Conservation (phyloP, 2,797 vertebrate genomes). For the Cephalopachus bancanus region DNA sequence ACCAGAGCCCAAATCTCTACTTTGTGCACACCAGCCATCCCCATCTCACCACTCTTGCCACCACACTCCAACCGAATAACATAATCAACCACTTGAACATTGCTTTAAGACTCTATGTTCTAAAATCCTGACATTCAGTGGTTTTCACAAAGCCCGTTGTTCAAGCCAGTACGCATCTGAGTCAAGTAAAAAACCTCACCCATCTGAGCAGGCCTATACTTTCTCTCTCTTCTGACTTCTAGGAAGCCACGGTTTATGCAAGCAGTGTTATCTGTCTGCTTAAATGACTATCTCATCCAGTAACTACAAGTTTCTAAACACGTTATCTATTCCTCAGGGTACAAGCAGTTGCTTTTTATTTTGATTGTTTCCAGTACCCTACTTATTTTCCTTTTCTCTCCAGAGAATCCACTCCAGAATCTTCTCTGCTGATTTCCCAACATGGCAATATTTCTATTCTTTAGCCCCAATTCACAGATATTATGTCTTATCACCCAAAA, state of each 20-base stretch:
- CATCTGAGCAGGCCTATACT: not conserved
- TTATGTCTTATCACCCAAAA: not conserved
- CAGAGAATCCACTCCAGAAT: conserved; percentile 35
- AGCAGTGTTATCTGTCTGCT: not conserved
- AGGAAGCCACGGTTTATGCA: conserved; percentile 40
- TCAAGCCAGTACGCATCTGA: not conserved
- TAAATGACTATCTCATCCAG: not conserved
- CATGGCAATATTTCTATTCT: not conserved
- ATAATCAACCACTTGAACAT: not conserved
- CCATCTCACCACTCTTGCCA: not conserved
- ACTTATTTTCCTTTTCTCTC: conserved; percentile 33
- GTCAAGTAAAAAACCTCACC: not conserved
- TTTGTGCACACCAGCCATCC: not conserved
- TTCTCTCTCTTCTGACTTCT: not conserved
- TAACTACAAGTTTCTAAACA: conserved; percentile 53
- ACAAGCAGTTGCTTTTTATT: conserved; percentile 54
- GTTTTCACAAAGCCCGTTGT: conserved; percentile 10
- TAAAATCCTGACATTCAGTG: not conserved
- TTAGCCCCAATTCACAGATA: not conserved
- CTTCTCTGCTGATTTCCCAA: not conserved
- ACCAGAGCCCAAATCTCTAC: not conserved
- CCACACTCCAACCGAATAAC: not conserved
- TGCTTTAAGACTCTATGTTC: not conserved
- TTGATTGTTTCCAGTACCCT: conserved; percentile 40
- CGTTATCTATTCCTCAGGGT: not conserved